phyloP scores from a whole-genome alignment of 2,113 vertebrate species.

The Gallinago undulata region DNA sequence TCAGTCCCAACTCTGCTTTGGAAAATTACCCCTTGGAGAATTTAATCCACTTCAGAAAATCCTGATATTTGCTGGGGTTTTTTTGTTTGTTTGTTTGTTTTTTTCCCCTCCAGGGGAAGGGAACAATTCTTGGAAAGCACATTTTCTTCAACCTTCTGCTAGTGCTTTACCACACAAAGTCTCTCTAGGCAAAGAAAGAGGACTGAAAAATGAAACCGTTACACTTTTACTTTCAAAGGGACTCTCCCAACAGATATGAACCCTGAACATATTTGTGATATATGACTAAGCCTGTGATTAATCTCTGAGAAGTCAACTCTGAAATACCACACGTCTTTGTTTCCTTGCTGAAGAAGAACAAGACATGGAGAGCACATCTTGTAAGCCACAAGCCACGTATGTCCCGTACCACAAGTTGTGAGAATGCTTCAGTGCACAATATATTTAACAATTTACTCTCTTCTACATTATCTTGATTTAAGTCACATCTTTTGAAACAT shows the following conservation, averaged over 20 bases:
- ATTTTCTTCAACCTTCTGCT: neutral
- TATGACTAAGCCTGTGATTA: slow-evolving; percentile 59
- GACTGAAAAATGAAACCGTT: neutral
- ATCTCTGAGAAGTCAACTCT: slow-evolving; percentile 32
- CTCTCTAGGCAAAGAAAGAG: neutral
- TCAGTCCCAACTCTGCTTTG: neutral
- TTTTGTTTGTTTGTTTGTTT: neutral
- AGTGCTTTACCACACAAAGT: neutral
- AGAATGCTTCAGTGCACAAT: neutral
- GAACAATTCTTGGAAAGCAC: neutral
- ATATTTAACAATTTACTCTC: neutral
- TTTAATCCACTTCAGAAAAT: neutral
- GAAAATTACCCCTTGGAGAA: neutral
- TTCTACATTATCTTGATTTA: neutral
- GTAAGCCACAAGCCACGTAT: neutral
- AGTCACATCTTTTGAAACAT: neutral
- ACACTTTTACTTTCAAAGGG: neutral
- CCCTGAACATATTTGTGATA: slow-evolving; percentile 1
- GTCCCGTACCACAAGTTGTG: neutral
- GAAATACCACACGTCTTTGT: slow-evolving; percentile 28
- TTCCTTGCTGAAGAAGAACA: neutral
- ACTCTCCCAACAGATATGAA: neutral
- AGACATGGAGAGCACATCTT: neutral
- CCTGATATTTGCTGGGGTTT: neutral
- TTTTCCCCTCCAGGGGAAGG: neutral